Evolutionary conservation across 2,888 invertebrate species (phyloP).

Genomic region (Syrista parreyssii): DNA sequence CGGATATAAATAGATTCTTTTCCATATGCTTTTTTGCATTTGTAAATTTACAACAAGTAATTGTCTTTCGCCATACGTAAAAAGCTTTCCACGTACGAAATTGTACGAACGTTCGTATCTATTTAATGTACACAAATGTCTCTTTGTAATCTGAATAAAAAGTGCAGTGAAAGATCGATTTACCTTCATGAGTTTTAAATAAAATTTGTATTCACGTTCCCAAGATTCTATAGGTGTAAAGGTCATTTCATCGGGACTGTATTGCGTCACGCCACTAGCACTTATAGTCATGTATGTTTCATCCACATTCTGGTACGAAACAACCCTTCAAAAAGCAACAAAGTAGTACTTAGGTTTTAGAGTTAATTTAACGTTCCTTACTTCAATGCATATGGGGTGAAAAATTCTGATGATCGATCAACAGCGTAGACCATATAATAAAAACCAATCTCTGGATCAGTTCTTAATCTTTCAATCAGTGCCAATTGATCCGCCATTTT

Average conservation of each 20-base stretch:
- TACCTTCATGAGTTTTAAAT: slow-evolving; percentile 80
- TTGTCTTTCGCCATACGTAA: slow-evolving; percentile 81
- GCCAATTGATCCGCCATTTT: slow-evolving; percentile 65
- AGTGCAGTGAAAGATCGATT: slow-evolving; percentile 23
- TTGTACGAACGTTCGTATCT: slow-evolving; percentile 76
- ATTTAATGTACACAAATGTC: slow-evolving; percentile 22
- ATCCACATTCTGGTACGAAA: slow-evolving; percentile 77
- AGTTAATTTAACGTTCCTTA: slow-evolving; percentile 57
- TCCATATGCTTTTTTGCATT: slow-evolving; percentile 72
- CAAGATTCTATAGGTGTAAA: slow-evolving; percentile 83
- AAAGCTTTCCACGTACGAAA: slow-evolving; percentile 85
- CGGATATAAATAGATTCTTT: slow-evolving; percentile 79
- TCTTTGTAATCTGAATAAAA: neutral
- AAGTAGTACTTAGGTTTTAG: neutral
- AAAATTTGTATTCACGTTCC: slow-evolving; percentile 86
- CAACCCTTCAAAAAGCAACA: slow-evolving; percentile 70
- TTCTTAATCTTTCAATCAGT: slow-evolving; percentile 69
- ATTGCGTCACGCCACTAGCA: slow-evolving; percentile 83
- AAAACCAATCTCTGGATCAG: slow-evolving; percentile 73
- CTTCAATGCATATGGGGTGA: slow-evolving; percentile 81
- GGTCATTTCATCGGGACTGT: slow-evolving; percentile 76
- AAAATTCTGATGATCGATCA: slow-evolving; percentile 77
- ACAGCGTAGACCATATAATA: slow-evolving; percentile 83
- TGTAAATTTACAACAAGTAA: slow-evolving; percentile 76
- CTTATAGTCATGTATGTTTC: slow-evolving; percentile 84